phyloP scores from a whole-genome alignment of 37 sponge, comb jelly and placozoan species.

The Hormiphora californensis region DNA sequence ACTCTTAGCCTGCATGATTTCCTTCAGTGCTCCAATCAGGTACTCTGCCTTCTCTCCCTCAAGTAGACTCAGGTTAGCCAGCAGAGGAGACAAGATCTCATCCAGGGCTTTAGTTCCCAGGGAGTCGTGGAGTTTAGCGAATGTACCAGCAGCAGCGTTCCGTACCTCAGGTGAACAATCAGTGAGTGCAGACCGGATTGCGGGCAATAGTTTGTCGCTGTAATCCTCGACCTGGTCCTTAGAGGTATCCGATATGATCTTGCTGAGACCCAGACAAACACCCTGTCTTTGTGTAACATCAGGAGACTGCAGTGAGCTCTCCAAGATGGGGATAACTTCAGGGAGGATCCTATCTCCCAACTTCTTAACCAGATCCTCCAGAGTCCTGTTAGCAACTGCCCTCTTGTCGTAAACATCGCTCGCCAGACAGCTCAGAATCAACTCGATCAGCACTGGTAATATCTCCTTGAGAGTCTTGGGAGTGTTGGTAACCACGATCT shows the following conservation, averaged over 20 bases:
- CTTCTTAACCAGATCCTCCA: constrained; percentile 92
- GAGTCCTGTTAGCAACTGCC: constrained; percentile 82
- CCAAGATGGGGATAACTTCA: constrained; percentile 91
- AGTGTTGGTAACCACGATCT: constrained; percentile 93
- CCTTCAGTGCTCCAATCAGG: constrained; percentile 79
- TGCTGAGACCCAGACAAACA: constrained; percentile 91
- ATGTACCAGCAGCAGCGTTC: constrained; percentile 86
- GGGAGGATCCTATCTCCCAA: constrained; percentile 91
- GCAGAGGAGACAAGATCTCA: constrained; percentile 71
- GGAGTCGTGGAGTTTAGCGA: constrained; percentile 78
- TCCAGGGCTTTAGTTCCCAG: constrained; percentile 78
- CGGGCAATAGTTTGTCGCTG: constrained; percentile 73
- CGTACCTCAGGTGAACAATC: constrained; percentile 76
- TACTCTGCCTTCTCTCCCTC: constrained; percentile 63
- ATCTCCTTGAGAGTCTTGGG: constrained; percentile 89
- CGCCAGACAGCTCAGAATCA: constrained; percentile 76
- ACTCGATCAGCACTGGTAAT: constrained; percentile 73
- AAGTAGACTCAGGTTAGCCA: constrained; percentile 60
- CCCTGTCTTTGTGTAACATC: constrained; percentile 79
- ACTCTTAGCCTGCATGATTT: constrained; percentile 85
- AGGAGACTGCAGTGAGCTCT: constrained; percentile 62
- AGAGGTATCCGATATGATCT: constrained; percentile 84
- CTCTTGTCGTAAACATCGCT: constrained; percentile 77
- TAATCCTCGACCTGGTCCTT: constrained; percentile 73
- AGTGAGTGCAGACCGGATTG: constrained; percentile 69